phyloP scores from a whole-genome alignment of 1,140 invertebrate species.

The Sitophilus oryzae region DNA sequence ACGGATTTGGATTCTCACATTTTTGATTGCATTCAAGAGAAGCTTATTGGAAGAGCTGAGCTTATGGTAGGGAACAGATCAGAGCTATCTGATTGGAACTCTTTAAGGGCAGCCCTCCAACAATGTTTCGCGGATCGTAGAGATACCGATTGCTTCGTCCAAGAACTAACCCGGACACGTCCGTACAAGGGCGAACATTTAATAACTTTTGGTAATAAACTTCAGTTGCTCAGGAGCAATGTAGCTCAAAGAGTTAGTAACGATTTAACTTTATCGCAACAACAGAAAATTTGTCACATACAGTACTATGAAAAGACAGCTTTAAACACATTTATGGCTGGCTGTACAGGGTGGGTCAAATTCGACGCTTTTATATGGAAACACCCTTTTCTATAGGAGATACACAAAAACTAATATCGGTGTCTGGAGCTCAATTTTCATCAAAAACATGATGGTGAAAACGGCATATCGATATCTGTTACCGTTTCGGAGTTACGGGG shows the following conservation, averaged over 20 bases:
- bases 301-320: slow-evolving; percentile 5
- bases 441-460: too few species aligned
- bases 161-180: slow-evolving; percentile 3
- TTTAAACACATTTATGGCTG: slow-evolving; percentile 12
- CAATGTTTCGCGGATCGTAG: too few species aligned
- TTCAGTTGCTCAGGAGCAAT: slow-evolving; percentile 4
- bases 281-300: slow-evolving; percentile 6
- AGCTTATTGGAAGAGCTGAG: slow-evolving; percentile 13
- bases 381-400: too few species aligned
- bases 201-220: slow-evolving; percentile 7
- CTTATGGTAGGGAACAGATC: slow-evolving; percentile 11
- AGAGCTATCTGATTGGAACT: not conserved
- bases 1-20: slow-evolving; percentile 4
- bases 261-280: not conserved
- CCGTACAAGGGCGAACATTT: too few species aligned
- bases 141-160: too few species aligned
- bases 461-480: too few species aligned
- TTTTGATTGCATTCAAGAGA: slow-evolving; percentile 17
- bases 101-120: slow-evolving; percentile 4
- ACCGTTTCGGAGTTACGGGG: too few species aligned
- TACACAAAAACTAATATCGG: too few species aligned
- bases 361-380: too few species aligned
- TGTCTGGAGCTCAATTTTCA: too few species aligned
- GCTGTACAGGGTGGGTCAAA: too few species aligned
- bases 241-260: slow-evolving; percentile 10